phyloP scores from a whole-genome alignment of 2,113 vertebrate genomes.

The Pachycephala philippinensis region DNA sequence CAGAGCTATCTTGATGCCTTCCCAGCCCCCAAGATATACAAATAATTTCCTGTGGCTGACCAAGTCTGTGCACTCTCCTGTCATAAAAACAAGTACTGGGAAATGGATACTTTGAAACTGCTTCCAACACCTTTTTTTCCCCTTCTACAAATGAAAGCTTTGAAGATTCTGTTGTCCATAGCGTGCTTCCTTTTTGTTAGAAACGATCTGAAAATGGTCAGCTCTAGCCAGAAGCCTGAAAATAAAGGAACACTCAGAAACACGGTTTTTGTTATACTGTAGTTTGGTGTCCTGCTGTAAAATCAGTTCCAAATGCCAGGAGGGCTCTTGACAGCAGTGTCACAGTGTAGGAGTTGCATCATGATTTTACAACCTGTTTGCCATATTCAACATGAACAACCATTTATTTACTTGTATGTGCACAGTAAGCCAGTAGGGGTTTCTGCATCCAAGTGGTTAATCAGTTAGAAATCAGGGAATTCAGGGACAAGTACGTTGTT shows the following conservation, averaged over 20 bases:
- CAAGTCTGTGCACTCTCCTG: neutral
- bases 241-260: neutral
- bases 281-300: neutral
- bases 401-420: neutral
- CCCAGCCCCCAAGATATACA: neutral
- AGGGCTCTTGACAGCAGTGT: neutral
- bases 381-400: neutral
- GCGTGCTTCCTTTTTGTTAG: neutral
- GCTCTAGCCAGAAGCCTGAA: neutral
- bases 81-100: conserved; percentile 22
- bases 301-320: neutral
- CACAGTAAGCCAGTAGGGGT: neutral
- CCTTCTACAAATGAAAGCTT: neutral
- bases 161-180: neutral
- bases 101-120: neutral
- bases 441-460: neutral
- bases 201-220: neutral
- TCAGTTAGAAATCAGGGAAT: neutral
- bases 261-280: neutral
- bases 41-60: conserved; percentile 39
- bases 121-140: neutral
- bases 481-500: neutral
- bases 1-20: neutral
- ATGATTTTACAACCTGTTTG: neutral
- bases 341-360: neutral